Base-by-base conservation (phyloP, 2,888 invertebrate genomes). In the Melanotus villosus region DNA sequence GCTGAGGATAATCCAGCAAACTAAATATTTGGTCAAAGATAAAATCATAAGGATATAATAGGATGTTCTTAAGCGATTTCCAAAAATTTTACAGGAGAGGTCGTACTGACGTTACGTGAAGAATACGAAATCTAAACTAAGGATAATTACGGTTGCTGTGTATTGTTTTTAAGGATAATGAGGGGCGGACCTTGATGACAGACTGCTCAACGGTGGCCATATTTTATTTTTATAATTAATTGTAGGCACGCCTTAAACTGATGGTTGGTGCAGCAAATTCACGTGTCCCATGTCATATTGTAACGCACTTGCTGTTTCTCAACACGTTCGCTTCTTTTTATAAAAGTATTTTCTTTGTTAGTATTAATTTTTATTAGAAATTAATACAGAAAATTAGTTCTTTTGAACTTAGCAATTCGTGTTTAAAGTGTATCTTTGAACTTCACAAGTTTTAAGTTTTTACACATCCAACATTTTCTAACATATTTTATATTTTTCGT, bases 221-320 rank as follows among this genome's bases (percentile, higher is more conserved):
- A 77, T 77, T 75, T 76, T 74, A 76, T 76, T 76, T 77, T 73
- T 68, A 73, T 75, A 77, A 77, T 77, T 77, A 77, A 76, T 74
- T 70, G 70, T 57, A 69, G 76, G 72, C 69, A 76, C 77, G 76
- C 75, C 75, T 77, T 62, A 65, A 47, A 45, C 56, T 73, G 71
- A 71, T 71, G 71, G 71, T 68, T 64, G 67, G 56, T 45, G 56
- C 54, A 65, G 45, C 34, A 60, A 50, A 54, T 70, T 62, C 58
- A 36, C 70, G 57, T 66, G 56, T 70, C 34, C 62, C 30, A 18
- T 34, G 21, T 56, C 56, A 38, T 56, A 23, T 56, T 9, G 38
- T 23, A 23, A 23, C 36, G 56, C 32, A 52, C 56, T 38, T 21
- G 36, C 23, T 56, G 56, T 56, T 56, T 52, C 56, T 38, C 56